Percentiles rank a stretch among this genome's conserved stretches.
Evolutionary conservation across 2,113 vertebrate genomes (phyloP).

Genomic region (Garra rufa): DNA sequence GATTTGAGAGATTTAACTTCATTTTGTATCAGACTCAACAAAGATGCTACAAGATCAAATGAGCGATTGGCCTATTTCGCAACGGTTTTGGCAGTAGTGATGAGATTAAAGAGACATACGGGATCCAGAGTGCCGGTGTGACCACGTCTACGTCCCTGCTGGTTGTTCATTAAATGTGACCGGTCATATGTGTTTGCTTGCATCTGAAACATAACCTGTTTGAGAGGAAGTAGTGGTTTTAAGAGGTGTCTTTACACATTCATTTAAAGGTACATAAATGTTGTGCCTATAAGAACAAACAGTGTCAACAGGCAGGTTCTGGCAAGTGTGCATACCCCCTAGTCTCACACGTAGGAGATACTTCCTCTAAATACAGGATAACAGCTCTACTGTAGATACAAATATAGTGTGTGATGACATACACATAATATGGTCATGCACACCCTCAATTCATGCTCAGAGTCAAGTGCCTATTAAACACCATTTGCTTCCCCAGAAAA

Average conservation of each 20-base stretch:
- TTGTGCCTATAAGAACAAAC: conserved; percentile 33
- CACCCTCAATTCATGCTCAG: conserved; percentile 29
- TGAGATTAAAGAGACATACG: neutral
- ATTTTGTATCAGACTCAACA: neutral
- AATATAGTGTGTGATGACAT: conserved; percentile 36
- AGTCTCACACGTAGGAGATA: neutral
- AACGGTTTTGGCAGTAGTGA: neutral
- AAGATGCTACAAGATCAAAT: neutral
- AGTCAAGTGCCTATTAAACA: conserved; percentile 36
- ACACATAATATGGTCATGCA: conserved; percentile 19
- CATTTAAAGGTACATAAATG: conserved; percentile 12
- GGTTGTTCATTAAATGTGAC: conserved; percentile 61
- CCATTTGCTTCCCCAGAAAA: conserved; percentile 31
- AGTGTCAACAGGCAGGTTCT: conserved; percentile 51
- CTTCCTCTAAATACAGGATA: conserved; percentile 35
- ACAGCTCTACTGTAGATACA: conserved; percentile 33
- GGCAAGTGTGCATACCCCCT: neutral
- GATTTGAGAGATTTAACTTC: neutral
- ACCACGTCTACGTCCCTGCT: conserved; percentile 23
- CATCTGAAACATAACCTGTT: conserved; percentile 60
- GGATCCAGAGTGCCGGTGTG: neutral
- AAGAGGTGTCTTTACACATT: conserved; percentile 65
- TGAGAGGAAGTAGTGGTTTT: conserved; percentile 54
- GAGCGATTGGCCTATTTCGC: neutral
- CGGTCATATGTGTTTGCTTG: conserved; percentile 66